A percentile compares a stretch with the other conserved stretches of the same genome.
Evolutionary conservation across 2,113 vertebrate genomes (phyloP).

Genomic region (Aramus guarauna): DNA sequence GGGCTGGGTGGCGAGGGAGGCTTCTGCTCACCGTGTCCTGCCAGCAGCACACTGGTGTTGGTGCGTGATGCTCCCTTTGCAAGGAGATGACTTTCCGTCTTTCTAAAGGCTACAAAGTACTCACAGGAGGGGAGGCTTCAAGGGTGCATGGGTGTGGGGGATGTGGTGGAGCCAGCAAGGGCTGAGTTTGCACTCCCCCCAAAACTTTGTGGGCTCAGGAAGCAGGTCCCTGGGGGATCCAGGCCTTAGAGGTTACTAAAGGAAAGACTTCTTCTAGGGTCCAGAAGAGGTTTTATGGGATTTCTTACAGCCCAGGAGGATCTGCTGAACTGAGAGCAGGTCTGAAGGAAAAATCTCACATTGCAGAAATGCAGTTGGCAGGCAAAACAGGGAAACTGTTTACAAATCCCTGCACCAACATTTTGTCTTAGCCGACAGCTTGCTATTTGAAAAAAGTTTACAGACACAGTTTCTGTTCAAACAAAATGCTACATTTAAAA

Average conservation of each 20-base stretch:
- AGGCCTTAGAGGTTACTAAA: not conserved
- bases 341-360: not conserved
- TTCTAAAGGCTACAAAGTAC: not conserved
- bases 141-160: not conserved
- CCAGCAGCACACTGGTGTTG: not conserved
- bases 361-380: not conserved
- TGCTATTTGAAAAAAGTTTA: not conserved
- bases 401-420: not conserved
- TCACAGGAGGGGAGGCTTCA: not conserved
- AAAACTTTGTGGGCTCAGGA: not conserved
- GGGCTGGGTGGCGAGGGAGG: not conserved
- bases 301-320: not conserved
- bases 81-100: not conserved
- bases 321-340: not conserved
- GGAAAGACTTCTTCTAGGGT: not conserved
- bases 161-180: not conserved
- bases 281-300: not conserved
- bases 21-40: not conserved
- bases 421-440: not conserved
- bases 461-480: not conserved
- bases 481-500: not conserved
- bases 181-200: not conserved
- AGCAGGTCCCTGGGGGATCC: not conserved
- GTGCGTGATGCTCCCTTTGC: not conserved
- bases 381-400: not conserved